Base-by-base conservation (phyloP, 2,797 vertebrate species). In the Urophycis tenuis region DNA sequence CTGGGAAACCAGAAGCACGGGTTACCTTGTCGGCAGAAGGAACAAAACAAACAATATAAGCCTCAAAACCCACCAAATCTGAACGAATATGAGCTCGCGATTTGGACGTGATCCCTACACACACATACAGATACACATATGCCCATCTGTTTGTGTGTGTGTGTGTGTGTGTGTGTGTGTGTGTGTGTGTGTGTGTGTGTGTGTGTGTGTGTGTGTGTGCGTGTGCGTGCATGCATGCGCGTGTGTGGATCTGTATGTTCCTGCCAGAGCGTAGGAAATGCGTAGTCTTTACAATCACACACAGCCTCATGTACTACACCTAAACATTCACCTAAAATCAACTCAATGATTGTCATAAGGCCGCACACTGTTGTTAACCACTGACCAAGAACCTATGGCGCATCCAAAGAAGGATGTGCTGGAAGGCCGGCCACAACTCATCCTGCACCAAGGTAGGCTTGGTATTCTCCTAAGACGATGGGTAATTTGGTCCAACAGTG, bases 1-100 rank as follows among this genome's bases (percentile, higher is more conserved):
- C 83, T 82, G 72, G 71, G 77, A 67, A 80, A 73, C 81, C 67
- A 79, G 67, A 83, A 81, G 84, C 82, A 81, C 75, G 36, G 84
- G 83, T 87, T 81, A 88, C 83, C 83, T 83, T 87, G 85, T 88
- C 88, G 85, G 83, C 81, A 77, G 83, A 84, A 81, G 79, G 76
- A 87, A 70, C 22, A 81, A 80, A 87, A 74, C 84, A 90, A 90
- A 91, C 87, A 89, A 80, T 75, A 77, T 87, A 81, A 89, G 84
- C 81, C 81, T 79, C 34, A 87, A n/a, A 87, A 90, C 89, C 88
- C 86, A 75, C 72, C 75, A 71, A 83, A 87, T 88, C 85, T 83
- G 78, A 87, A 82, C 35, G 78, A 83, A 86, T 79, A 73, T 19
- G 33, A 81, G 53, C 49, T 76, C 79, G 77, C 82, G 82, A 72